phyloP scores from a whole-genome alignment of 2,888 invertebrate species.

The Chloromyia formosa region DNA sequence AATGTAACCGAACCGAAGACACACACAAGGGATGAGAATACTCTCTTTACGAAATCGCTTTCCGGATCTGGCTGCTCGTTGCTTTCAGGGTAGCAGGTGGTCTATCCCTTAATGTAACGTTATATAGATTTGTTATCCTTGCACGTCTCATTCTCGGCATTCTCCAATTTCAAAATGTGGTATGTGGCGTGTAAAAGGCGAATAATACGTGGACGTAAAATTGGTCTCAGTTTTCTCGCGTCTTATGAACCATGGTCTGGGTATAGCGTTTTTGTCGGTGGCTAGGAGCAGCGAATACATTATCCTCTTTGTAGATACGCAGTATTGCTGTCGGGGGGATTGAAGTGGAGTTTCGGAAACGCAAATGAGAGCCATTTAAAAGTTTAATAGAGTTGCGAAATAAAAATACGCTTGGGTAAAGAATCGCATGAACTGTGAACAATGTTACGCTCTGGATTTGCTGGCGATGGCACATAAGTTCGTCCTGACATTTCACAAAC shows the following conservation, averaged over 20 bases:
- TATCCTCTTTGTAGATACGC: not conserved
- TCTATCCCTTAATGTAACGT: conserved; percentile 14
- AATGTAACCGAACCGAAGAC: too few species aligned
- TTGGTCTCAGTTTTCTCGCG: not conserved
- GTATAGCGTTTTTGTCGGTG: too few species aligned
- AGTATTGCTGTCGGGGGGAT: not conserved
- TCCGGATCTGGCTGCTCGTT: too few species aligned
- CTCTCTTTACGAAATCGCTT: too few species aligned
- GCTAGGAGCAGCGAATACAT: not conserved
- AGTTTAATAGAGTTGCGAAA: conserved; percentile 39
- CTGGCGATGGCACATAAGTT: too few species aligned
- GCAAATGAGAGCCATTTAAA: conserved; percentile 38
- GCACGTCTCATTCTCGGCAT: conserved; percentile 20
- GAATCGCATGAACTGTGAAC: conserved; percentile 21
- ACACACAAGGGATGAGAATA: too few species aligned
- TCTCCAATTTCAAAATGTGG: not conserved
- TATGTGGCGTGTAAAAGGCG: conserved; percentile 3
- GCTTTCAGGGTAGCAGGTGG: not conserved
- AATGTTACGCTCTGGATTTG: not conserved
- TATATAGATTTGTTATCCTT: conserved; percentile 33
- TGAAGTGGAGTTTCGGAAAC: conserved; percentile 19
- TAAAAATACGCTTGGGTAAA: not conserved
- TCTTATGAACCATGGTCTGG: too few species aligned
- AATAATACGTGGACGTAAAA: conserved; percentile 8
- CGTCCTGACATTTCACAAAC: too few species aligned